Evolutionary conservation across 2,113 vertebrate genomes (phyloP).

Genomic region (Hyla sarda): DNA sequence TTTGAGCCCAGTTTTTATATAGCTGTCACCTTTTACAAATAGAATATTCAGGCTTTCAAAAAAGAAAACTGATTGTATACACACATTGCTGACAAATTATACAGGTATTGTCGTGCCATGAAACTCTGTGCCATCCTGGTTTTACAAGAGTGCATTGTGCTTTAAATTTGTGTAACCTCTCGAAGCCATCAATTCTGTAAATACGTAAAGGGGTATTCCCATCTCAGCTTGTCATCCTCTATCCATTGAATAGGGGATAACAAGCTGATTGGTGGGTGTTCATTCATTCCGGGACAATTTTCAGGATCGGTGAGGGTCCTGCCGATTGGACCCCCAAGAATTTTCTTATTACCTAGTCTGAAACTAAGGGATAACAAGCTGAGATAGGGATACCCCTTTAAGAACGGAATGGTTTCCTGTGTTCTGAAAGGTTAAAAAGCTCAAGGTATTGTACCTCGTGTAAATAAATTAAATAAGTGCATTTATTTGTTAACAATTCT

Average conservation of each 20-base stretch:
- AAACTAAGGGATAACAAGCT: too few species aligned
- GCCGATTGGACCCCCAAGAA: too few species aligned
- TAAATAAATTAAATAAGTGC: slow-evolving; percentile 21
- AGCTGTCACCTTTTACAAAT: not conserved
- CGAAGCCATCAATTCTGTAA: slow-evolving; percentile 30
- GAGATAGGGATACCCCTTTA: too few species aligned
- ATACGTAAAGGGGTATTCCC: too few species aligned
- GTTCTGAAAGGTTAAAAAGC: slow-evolving; percentile 10
- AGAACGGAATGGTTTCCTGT: not conserved
- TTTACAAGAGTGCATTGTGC: not conserved
- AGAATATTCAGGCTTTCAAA: not conserved
- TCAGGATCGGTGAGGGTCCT: too few species aligned
- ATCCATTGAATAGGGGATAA: too few species aligned
- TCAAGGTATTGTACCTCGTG: slow-evolving; percentile 46
- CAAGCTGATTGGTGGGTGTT: too few species aligned
- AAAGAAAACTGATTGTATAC: not conserved
- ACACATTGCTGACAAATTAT: not conserved
- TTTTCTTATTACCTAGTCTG: too few species aligned
- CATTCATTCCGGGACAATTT: too few species aligned
- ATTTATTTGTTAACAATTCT: slow-evolving; percentile 22
- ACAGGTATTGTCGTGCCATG: slow-evolving; percentile 24
- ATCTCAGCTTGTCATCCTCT: too few species aligned
- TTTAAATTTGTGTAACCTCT: slow-evolving; percentile 21
- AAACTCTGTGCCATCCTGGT: slow-evolving; percentile 10
- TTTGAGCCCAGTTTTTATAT: slow-evolving; percentile 13